Base-by-base conservation (phyloP, 2,797 vertebrate genomes). In the Myiotriccus ornatus region DNA sequence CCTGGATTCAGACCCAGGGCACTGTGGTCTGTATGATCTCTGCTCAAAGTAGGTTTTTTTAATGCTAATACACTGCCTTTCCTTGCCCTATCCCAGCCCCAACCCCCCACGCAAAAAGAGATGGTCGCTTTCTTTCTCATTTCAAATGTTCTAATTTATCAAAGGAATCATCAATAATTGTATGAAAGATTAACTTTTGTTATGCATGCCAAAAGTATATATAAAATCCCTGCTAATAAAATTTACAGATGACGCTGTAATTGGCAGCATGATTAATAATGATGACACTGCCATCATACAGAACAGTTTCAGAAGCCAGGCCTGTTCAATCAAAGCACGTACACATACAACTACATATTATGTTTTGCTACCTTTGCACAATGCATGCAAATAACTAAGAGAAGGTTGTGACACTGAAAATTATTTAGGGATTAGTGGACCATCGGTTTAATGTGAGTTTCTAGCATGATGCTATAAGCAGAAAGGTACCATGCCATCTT, bases 1-100 rank as follows among this genome's bases (percentile, higher is more conserved):
- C 88, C 91, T 96, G 87, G 94, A 92, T 92, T 95, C 95, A 64
- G 67, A 94, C 90, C 70, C 90, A 93, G 94, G 95, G 96, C 93
- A 90, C 74, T 46, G 94, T 55, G 82, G 81, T 91, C 94, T 92
- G 52, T 49, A 93, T 5, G 2, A 89, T 94, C 92, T 91, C 91
- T 57, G 80, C 78, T 95, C 89, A 79, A 53, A 93, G 90, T 85
- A 86, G 67, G 4, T 67, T 86, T 95, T 96, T 96, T 93, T 71
- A 88, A 96, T 94, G 96, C 87, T 91, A 96, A 94, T 94, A 83
- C 67, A 73, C 34, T 73, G 88, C 34, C 49, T 92, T 47, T 59
- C 80, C 70, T 87, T 93, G 85, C 70, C 85, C 85, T 88, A 55
- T 37, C 37, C 44, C 44, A 79, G 63, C 22, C 37, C 30, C 65